Base-by-base conservation (phyloP, 1,140 invertebrate genomes). In the Penaeus indicus region DNA sequence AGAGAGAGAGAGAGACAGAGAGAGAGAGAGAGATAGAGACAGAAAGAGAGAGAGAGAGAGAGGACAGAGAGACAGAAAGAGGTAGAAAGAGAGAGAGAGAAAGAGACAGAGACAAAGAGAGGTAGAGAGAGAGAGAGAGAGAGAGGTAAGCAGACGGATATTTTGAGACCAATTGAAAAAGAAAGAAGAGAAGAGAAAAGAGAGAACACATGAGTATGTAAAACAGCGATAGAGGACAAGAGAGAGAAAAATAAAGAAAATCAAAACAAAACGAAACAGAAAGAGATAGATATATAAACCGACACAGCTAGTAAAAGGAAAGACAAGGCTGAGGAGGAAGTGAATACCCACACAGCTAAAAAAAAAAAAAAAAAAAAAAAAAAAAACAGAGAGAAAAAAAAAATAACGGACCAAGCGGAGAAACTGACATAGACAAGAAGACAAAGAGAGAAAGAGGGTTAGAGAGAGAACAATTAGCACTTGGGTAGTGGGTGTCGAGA, bases 231-330 rank as follows among this genome's bases (percentile, higher is more conserved):
- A 19, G 60, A 16, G 25, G 8, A 60, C n/a, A 54, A 60, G 16
- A 54, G 61, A 19, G n/a, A 81, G 16, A 54, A 54, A 81, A 54
- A 81, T 38, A 79, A 79, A 16, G 60, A 80, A 18, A 54, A 80
- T 11, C 42, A 80, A 18, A 80, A 47, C 4, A 80, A 80, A 18
- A 80, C 22, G 18, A 80, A 80, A 18, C 42, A 54, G 16, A 80
- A 80, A 19, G 60, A 80, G 10, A 80, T 47, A 47, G 60, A 38
- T 42, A 38, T 32, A 32, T 32, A 32, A 32, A 32, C 32, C 32
- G 32, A 32, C 32, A 32, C 32, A 32, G 32, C 0, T 32, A 32
- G 32, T 32, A 32, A 32, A 32, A 32, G 32, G 32, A 32, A 32
- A 32, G 32, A 2, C 32, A 32, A 32, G 32, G 32, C 1, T 0